Base-by-base conservation (phyloP, 2,888 invertebrate species). In the Lysandra coridon region DNA sequence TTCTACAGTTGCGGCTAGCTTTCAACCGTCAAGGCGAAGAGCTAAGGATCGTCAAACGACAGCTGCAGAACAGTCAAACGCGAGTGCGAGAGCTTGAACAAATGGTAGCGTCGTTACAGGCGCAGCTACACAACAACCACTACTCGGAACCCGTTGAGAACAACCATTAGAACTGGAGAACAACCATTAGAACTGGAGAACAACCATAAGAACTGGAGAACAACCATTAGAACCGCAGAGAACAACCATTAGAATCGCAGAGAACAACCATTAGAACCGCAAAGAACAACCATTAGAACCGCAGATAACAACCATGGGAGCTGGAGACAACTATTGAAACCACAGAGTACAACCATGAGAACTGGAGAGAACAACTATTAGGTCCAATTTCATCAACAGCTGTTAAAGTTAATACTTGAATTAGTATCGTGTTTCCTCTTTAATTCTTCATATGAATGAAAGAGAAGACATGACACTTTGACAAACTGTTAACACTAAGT, bases 81-180 rank as follows among this genome's bases (percentile, higher is more conserved):
- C 95, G 97, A 76, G 97, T 98, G 33, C 96, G 97, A 80, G 98
- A 98, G 86, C 92, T 98, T 44, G 98, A 98, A 87, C 97, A 97
- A 79, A 96, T 97, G 85, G 90, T 97, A 12, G 95, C 96, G 64
- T 95, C 96, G 79, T 88, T 96, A 80, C 96, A 96, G 83, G 91
- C 93, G 7, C 83, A 76, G 3, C 76, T 76, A 14, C 76, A 76
- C n/a, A 57, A 53, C 30, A 53, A 76, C 30, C 53, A 76, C 57
- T 57, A 37, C 53, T 33, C 57, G 17, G 69, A 69, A 33, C 33
- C 69, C 10, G 33, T 33, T 0, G 69, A 69, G 17, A 69, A 69
- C 69, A 69, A 69, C 17, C 69, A 69, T 69, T 69, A 69, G 69
- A 69, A 69, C 69, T 14, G 62, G 10, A 12, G 49, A 49, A 10